A percentile compares a stretch with the other conserved stretches of the same genome.
Conservation (phyloP, 1,140 invertebrate species). For the Pinna nobilis region DNA sequence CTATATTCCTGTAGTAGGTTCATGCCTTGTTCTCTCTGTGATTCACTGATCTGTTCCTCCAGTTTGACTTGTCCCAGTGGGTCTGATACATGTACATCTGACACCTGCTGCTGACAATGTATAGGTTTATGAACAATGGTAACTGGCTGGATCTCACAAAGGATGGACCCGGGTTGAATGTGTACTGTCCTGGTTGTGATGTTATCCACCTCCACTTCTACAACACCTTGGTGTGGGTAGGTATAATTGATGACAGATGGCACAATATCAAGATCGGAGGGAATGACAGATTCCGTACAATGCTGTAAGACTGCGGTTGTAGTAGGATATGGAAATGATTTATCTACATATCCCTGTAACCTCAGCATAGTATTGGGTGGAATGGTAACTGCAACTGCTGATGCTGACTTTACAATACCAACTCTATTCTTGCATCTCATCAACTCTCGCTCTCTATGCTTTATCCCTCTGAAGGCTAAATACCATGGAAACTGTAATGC, state of each 20-base stretch:
- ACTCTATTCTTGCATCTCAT: not conserved
- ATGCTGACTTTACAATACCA: conserved; percentile 12
- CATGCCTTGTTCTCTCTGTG: not conserved
- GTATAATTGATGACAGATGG: not conserved
- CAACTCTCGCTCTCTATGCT: conserved; percentile 21
- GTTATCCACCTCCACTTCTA: not conserved
- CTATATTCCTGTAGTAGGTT: not conserved
- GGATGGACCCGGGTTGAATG: not conserved
- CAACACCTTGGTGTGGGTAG: too few species aligned
- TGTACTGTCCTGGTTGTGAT: conserved; percentile 1
- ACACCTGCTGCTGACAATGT: too few species aligned
- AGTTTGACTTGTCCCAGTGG: not conserved
- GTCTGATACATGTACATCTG: too few species aligned
- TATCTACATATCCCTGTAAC: conserved; percentile 13
- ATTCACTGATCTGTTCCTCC: not conserved
- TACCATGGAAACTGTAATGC: conserved; percentile 31
- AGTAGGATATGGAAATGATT: conserved; percentile 2
- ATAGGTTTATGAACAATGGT: too few species aligned
- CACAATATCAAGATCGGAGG: not conserved
- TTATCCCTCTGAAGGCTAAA: conserved; percentile 23
- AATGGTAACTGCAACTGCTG: conserved; percentile 17
- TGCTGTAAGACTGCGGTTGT: conserved; percentile 18
- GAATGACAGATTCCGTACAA: not conserved
- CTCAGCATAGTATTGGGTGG: conserved; percentile 19
- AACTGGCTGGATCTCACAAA: not conserved